Evolutionary conservation across 2,888 invertebrate species (phyloP).

Genomic region (Acleris emargana): DNA sequence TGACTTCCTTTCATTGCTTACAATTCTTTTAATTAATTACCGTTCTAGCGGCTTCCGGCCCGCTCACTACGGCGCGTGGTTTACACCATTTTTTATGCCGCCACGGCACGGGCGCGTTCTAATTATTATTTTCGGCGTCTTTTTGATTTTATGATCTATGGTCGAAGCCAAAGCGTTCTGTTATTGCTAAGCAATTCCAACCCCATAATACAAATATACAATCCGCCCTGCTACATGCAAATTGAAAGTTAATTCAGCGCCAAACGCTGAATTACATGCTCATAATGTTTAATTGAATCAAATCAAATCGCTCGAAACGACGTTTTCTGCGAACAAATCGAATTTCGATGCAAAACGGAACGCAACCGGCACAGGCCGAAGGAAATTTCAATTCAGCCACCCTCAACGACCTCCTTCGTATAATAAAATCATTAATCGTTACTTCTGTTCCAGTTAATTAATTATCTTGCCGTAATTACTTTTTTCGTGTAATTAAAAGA

Average conservation of each 20-base stretch:
- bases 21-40: conserved; percentile 83
- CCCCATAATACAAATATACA: conserved; percentile 18
- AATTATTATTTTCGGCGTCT: conserved; percentile 54
- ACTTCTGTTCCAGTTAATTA: conserved; percentile 84
- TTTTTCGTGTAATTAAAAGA: conserved; percentile 84
- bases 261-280: conserved; percentile 37
- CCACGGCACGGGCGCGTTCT: conserved; percentile 59
- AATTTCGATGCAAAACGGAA: conserved; percentile 68
- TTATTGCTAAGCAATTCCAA: conserved; percentile 26
- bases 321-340: conserved; percentile 65
- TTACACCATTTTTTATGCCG: conserved; percentile 71
- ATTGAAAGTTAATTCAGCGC: conserved; percentile 39
- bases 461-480: conserved; percentile 84
- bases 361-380: conserved; percentile 59
- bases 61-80: conserved; percentile 62
- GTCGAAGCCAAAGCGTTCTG: conserved; percentile 8
- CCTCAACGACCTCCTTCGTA: conserved; percentile 78
- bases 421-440: conserved; percentile 85
- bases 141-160: conserved; percentile 32
- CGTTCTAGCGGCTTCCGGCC: conserved; percentile 79
- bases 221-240: conserved; percentile 25
- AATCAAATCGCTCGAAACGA: conserved; percentile 66
- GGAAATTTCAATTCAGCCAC: conserved; percentile 75
- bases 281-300: conserved; percentile 72
- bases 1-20: conserved; percentile 82